phyloP scores from a whole-genome alignment of 2,113 vertebrate species.

The Tringa solitaria region DNA sequence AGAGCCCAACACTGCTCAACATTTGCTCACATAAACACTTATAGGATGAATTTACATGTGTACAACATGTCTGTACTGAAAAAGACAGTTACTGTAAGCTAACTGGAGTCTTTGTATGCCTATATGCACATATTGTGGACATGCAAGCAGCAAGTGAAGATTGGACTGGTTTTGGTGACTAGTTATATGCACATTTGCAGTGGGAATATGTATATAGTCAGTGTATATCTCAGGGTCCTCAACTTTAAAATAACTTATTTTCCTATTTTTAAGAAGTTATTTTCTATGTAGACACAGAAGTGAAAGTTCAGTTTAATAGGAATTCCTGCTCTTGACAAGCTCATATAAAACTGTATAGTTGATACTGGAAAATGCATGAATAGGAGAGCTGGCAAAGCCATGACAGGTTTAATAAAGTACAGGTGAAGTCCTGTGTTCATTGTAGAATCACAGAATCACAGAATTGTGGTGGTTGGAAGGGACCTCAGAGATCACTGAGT shows the following conservation, averaged over 20 bases:
- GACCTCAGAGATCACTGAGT: too few relatives aligned
- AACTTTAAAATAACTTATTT: background rate
- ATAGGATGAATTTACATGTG: background rate
- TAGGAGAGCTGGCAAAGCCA: background rate
- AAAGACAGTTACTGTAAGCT: background rate
- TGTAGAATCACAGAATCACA: too few relatives aligned
- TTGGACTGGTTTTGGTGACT: background rate
- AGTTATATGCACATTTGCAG: background rate
- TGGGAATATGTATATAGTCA: background rate
- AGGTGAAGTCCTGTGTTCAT: background rate
- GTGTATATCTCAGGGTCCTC: background rate
- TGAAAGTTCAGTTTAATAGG: background rate
- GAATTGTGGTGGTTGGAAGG: too few relatives aligned
- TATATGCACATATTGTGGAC: background rate
- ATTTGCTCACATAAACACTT: background rate
- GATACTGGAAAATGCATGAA: background rate
- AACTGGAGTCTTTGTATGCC: background rate
- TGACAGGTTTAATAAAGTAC: background rate
- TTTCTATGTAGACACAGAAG: background rate
- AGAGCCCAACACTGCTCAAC: background rate
- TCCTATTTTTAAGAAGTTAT: background rate
- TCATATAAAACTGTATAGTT: background rate
- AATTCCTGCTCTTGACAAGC: background rate
- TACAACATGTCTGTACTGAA: background rate
- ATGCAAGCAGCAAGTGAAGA: background rate